These are phyloP conservation scores for Colinus virginianus DNA, from an alignment of 2,113 vertebrate species.

Conservation along the genomic window DNA sequence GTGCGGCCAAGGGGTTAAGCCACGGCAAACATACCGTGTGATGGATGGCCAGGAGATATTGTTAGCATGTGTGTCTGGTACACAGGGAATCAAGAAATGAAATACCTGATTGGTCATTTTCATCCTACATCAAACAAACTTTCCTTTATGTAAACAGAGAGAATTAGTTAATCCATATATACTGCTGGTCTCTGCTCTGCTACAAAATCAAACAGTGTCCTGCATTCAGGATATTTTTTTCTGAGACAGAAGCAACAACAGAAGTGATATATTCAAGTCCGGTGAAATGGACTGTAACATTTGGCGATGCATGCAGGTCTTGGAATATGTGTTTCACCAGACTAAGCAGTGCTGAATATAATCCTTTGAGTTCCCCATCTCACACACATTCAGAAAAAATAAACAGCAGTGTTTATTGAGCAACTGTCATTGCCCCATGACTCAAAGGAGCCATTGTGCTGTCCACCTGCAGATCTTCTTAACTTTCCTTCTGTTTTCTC, in stretches of 20 bases:
- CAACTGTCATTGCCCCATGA: neutral
- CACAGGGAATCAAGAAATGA: neutral
- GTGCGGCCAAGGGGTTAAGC: neutral
- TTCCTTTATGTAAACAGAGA: neutral
- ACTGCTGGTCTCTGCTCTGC: neutral
- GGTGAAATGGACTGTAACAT: constrained; percentile 24
- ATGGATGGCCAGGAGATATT: constrained; percentile 3
- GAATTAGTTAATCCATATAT: neutral
- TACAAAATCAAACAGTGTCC: neutral
- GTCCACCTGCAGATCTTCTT: constrained; percentile 53
- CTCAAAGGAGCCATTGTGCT: constrained; percentile 48
- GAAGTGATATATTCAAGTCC: neutral
- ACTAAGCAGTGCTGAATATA: constrained; percentile 1
- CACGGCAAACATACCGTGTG: neutral
- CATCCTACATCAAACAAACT: neutral
- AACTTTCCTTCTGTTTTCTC: constrained; percentile 22
- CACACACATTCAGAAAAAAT: neutral
- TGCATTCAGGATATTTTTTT: constrained; percentile 25
- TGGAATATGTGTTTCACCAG: neutral
- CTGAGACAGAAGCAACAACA: neutral
- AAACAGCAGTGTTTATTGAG: constrained; percentile 36
- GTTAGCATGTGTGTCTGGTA: neutral
- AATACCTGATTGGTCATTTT: neutral
- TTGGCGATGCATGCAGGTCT: neutral
- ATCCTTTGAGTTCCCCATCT: constrained; percentile 41